Evolutionary conservation across 2,888 invertebrate species (phyloP).

Genomic region (Spodoptera picta): DNA sequence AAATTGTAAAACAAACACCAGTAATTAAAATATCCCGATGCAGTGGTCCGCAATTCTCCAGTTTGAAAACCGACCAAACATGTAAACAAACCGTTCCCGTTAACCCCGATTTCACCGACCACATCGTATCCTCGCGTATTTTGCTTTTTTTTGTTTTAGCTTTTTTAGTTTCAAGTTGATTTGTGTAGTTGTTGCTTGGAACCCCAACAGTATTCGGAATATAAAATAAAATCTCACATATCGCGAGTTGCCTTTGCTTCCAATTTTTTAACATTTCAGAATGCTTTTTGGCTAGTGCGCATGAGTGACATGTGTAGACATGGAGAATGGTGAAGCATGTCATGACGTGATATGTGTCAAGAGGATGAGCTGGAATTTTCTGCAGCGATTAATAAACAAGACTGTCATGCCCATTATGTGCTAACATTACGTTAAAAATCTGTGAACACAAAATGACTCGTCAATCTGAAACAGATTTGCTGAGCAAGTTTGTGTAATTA

Average conservation of each 20-base stretch:
- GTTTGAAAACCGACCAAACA: slow-evolving; percentile 68
- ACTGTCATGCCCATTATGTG: no score
- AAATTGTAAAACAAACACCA: slow-evolving; percentile 65
- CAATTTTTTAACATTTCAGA: slow-evolving; percentile 22
- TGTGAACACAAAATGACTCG: background rate
- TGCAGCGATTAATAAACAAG: no score
- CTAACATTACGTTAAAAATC: no score
- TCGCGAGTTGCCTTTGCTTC: slow-evolving; percentile 19
- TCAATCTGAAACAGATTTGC: slow-evolving; percentile 42
- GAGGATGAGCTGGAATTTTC: no score
- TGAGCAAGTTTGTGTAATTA: slow-evolving; percentile 67
- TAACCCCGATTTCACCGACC: slow-evolving; percentile 74
- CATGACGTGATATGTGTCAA: no score
- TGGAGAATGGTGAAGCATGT: no score
- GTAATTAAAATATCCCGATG: slow-evolving; percentile 70
- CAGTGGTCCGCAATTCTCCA: slow-evolving; percentile 60
- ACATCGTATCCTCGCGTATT: slow-evolving; percentile 65
- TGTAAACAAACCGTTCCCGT: slow-evolving; percentile 78
- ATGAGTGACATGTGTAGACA: no score
- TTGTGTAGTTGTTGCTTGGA: slow-evolving; percentile 70
- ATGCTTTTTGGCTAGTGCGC: no score
- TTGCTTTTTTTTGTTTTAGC: slow-evolving; percentile 59
- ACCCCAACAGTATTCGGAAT: slow-evolving; percentile 58
- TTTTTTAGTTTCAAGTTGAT: slow-evolving; percentile 69
- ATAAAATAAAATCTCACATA: slow-evolving; percentile 53